phyloP scores from a whole-genome alignment of 2,888 invertebrate species.

The Dicyrtoma fusca region DNA sequence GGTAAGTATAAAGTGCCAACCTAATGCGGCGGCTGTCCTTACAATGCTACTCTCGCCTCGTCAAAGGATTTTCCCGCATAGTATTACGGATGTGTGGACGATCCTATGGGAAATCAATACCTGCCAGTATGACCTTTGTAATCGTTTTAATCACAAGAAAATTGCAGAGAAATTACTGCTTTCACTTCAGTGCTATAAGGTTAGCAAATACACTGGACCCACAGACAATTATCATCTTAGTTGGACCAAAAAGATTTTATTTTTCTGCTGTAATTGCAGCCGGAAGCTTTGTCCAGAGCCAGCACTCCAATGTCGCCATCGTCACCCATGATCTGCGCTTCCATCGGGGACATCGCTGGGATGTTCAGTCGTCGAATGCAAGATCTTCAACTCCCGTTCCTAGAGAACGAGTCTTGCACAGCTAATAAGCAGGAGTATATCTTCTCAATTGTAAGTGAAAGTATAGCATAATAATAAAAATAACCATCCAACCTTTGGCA shows the following conservation, averaged over 20 bases:
- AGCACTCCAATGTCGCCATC: slow-evolving; percentile 82
- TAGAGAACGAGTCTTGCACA: slow-evolving; percentile 81
- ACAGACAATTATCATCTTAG: not conserved
- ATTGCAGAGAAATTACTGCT: slow-evolving; percentile 78
- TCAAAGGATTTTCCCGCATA: slow-evolving; percentile 72
- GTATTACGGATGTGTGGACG: slow-evolving; percentile 53
- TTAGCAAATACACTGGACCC: slow-evolving; percentile 57
- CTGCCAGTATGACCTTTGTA: slow-evolving; percentile 32
- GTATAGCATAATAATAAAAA: too few relatives aligned
- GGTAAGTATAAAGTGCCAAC: slow-evolving; percentile 32
- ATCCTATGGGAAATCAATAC: slow-evolving; percentile 50
- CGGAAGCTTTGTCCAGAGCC: slow-evolving; percentile 81
- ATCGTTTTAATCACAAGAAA: slow-evolving; percentile 63
- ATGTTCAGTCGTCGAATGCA: slow-evolving; percentile 60
- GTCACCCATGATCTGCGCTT: slow-evolving; percentile 62
- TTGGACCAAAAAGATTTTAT: not conserved
- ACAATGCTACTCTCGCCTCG: slow-evolving; percentile 83
- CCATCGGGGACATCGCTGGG: slow-evolving; percentile 62
- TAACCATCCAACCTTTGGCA: too few relatives aligned
- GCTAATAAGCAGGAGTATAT: slow-evolving; percentile 87
- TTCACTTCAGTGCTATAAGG: slow-evolving; percentile 81
- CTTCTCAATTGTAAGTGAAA: slow-evolving; percentile 77
- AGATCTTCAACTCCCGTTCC: slow-evolving; percentile 69
- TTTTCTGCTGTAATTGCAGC: slow-evolving; percentile 61
- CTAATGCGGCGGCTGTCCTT: slow-evolving; percentile 58